A percentile compares a stretch with the other conserved stretches of the same genome.
Evolutionary conservation across 2,888 invertebrate genomes (phyloP).

Genomic region (Theodoxus fluviatilis): DNA sequence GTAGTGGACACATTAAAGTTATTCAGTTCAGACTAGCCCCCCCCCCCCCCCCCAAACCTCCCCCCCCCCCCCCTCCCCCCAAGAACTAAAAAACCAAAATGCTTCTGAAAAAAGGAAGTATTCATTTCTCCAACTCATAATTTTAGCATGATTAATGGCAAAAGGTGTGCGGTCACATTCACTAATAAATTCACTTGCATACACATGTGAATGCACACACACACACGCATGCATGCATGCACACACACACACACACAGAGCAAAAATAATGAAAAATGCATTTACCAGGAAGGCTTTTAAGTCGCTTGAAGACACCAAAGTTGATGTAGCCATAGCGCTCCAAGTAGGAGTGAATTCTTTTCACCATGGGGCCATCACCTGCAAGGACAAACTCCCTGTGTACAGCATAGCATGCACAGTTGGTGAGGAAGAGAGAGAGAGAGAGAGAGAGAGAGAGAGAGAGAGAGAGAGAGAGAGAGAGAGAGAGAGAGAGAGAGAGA

Average conservation of each 20-base stretch:
- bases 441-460: background rate
- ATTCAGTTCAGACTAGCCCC: too few relatives aligned
- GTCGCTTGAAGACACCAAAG: constrained; percentile 91
- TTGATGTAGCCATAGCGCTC: constrained; percentile 97
- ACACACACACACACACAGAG: background rate
- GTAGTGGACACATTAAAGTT: too few relatives aligned
- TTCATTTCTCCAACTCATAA: background rate
- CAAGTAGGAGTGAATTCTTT: constrained; percentile 87
- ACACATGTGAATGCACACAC: background rate
- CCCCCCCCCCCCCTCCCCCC: too few relatives aligned
- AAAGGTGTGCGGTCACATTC: background rate
- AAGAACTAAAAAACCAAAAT: too few relatives aligned
- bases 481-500: background rate
- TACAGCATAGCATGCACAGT: too few relatives aligned
- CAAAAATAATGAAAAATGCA: background rate
- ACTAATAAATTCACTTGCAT: background rate
- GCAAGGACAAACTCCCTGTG: background rate
- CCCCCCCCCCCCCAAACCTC: too few relatives aligned
- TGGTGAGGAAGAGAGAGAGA: background rate
- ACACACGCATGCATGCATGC: background rate
- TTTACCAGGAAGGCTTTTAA: constrained; percentile 70
- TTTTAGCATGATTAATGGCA: background rate
- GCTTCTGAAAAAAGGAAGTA: background rate
- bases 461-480: background rate
- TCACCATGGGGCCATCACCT: constrained; percentile 69